Percentiles rank a stretch among this genome's conserved stretches.
phyloP scores from a whole-genome alignment of 2,888 invertebrate genomes.

The Polyploca ridens region DNA sequence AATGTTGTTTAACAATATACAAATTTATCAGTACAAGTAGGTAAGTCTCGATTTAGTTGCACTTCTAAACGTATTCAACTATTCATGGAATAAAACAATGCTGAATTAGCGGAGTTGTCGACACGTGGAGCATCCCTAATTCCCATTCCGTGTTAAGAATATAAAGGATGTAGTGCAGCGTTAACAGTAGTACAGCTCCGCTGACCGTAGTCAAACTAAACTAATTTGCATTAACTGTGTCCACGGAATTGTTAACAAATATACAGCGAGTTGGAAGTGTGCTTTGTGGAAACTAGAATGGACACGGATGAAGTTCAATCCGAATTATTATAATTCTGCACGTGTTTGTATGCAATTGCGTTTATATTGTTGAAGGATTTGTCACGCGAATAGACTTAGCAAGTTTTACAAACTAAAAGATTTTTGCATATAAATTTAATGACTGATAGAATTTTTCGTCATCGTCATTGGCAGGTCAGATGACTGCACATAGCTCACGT shows the following conservation, averaged over 20 bases:
- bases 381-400: background rate
- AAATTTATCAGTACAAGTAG: background rate
- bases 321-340: background rate
- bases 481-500: too few relatives aligned
- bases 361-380: background rate
- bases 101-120: background rate
- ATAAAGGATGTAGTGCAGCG: background rate
- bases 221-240: conserved; percentile 42
- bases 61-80: background rate
- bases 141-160: background rate
- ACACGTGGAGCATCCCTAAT: background rate
- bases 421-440: too few relatives aligned
- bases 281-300: background rate
- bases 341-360: background rate
- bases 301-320: background rate
- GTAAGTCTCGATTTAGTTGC: background rate
- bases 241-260: conserved; percentile 13
- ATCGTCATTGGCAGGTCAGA: too few relatives aligned
- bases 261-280: background rate
- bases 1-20: background rate
- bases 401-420: too few relatives aligned
- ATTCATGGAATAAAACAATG: conserved; percentile 4
- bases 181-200: background rate
- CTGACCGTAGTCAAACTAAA: conserved; percentile 31
- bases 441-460: too few relatives aligned